Evolutionary conservation across 2,113 vertebrate species (phyloP).

Genomic region (Motacilla tschutschensis): DNA sequence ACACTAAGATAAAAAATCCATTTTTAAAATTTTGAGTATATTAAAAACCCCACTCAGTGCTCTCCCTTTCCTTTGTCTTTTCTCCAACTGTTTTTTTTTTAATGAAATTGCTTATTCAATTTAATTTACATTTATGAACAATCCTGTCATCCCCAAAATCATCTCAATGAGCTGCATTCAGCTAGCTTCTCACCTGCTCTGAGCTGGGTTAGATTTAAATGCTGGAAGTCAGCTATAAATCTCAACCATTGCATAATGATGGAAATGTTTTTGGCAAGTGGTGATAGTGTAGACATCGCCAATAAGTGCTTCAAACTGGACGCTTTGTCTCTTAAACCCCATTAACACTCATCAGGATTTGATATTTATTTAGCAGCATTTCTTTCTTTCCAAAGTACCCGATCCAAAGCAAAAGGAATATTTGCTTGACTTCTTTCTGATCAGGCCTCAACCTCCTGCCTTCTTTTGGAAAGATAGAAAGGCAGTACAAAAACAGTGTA

Average conservation of each 20-base stretch:
- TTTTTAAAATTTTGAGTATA: background rate
- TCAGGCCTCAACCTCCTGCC: background rate
- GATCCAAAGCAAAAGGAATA: background rate
- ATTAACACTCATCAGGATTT: conserved; percentile 58
- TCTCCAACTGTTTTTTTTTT: background rate
- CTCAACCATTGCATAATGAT: conserved; percentile 45
- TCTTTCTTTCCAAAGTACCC: conserved; percentile 20
- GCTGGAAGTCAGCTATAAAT: conserved; percentile 34
- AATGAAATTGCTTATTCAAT: background rate
- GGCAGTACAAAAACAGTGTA: background rate
- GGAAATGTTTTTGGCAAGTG: conserved; percentile 67
- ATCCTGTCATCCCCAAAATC: background rate
- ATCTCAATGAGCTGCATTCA: background rate
- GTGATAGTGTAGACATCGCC: conserved; percentile 59
- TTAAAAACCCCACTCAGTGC: accelerated
- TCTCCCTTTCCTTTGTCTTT: background rate
- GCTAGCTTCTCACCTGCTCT: conserved; percentile 31
- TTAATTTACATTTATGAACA: background rate
- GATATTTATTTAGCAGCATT: conserved; percentile 38
- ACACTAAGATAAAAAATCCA: background rate
- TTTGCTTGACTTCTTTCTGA: conserved; percentile 34
- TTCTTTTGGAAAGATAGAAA: conserved; percentile 21
- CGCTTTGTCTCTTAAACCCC: conserved; percentile 60
- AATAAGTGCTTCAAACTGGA: conserved; percentile 68
- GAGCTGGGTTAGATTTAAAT: conserved; percentile 26